Conservation (phyloP, 2,888 invertebrate genomes). For the Catotricha subobsoleta region DNA sequence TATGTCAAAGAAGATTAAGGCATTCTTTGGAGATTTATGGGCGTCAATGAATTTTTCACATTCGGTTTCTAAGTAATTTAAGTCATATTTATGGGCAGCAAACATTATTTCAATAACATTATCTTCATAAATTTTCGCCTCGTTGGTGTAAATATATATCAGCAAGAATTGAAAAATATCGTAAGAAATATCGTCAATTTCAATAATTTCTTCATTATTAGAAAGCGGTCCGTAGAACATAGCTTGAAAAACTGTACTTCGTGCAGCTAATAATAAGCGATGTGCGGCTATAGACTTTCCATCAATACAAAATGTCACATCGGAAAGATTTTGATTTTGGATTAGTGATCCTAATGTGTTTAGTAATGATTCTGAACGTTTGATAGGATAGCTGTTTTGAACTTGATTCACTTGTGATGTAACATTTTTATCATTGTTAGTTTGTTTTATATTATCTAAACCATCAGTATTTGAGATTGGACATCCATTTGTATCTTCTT, state of each 20-base stretch:
- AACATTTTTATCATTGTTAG: too few relatives aligned
- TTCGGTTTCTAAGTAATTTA: background rate
- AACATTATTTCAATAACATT: background rate
- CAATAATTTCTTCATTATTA: background rate
- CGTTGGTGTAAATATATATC: background rate
- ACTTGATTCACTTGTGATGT: too few relatives aligned
- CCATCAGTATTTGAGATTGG: too few relatives aligned
- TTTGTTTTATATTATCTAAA: too few relatives aligned
- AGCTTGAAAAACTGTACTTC: background rate
- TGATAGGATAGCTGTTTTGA: too few relatives aligned
- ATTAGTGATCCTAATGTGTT: too few relatives aligned
- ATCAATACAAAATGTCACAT: background rate
- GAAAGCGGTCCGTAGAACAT: background rate
- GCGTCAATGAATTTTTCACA: too few relatives aligned
- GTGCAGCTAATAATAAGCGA: background rate
- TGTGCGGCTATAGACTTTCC: background rate
- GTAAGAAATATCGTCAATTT: background rate
- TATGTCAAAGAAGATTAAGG: too few relatives aligned
- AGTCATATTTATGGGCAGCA: background rate
- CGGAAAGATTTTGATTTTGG: too few relatives aligned
- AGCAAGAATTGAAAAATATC: background rate
- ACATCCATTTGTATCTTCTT: too few relatives aligned
- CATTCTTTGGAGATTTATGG: too few relatives aligned
- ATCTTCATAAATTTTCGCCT: background rate
- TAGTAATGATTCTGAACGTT: too few relatives aligned